These are phyloP conservation scores for Diplogasteroides magnus DNA, from an alignment of 1,140 invertebrate species.

Conservation along the genomic window DNA sequence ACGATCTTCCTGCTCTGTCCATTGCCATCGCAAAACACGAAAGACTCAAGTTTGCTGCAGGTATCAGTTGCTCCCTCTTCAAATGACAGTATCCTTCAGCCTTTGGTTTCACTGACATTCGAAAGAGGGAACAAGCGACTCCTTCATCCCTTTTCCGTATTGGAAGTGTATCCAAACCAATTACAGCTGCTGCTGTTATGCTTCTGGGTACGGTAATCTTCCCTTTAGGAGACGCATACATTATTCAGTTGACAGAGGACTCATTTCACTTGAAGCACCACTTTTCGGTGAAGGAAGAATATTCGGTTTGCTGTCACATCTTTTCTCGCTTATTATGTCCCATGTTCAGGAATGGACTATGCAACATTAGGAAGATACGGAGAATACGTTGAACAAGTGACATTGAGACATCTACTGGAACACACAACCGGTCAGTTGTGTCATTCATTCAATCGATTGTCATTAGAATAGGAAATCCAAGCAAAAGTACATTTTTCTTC, in stretches of 20 bases:
- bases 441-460: background rate
- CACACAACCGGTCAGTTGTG: conserved; percentile 42
- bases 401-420: conserved; percentile 49
- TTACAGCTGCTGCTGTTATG: conserved; percentile 50
- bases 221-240: too few species aligned
- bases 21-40: conserved; percentile 52
- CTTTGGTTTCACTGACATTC: conserved; percentile 52
- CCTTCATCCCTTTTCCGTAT: conserved; percentile 41
- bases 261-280: conserved; percentile 40
- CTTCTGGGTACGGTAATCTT: too few species aligned
- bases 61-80: too few species aligned
- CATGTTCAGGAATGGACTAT: conserved; percentile 43
- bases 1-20: conserved; percentile 53
- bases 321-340: conserved; percentile 2
- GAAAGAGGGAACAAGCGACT: conserved; percentile 43
- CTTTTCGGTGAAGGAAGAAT: conserved; percentile 46
- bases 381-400: conserved; percentile 48
- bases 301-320: conserved; percentile 38
- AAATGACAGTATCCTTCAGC: conserved; percentile 21
- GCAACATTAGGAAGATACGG: conserved; percentile 38
- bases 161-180: conserved; percentile 54
- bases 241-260: conserved; percentile 45
- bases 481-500: too few species aligned
- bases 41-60: conserved; percentile 52
- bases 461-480: too few species aligned